These are phyloP conservation scores for Nannobrachium achirus DNA, from an alignment of 2,113 vertebrate genomes.

Conservation along the genomic window DNA sequence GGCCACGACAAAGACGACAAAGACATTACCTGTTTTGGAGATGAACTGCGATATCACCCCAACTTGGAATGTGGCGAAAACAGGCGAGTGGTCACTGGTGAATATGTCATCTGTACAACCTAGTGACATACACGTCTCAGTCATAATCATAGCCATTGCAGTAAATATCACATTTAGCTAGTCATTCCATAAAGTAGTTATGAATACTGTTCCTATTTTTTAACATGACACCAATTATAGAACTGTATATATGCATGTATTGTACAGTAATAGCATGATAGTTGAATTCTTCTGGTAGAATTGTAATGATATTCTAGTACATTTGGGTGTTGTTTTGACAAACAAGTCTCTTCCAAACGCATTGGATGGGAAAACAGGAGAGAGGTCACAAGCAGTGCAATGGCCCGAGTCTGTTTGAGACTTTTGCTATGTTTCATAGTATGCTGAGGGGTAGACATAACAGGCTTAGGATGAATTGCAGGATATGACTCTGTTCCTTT, in stretches of 20 bases:
- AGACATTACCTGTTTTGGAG: slow-evolving; percentile 79
- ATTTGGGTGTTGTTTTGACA: too few species aligned
- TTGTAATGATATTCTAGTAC: not conserved
- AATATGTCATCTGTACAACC: slow-evolving; percentile 90
- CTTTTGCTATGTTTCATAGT: not conserved
- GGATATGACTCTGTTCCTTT: slow-evolving; percentile 59
- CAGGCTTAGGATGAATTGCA: slow-evolving; percentile 21
- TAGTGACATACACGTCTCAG: slow-evolving; percentile 49
- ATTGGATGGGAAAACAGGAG: not conserved
- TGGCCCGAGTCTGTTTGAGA: not conserved
- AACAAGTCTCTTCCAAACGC: too few species aligned
- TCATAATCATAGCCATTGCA: not conserved
- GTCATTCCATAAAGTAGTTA: not conserved
- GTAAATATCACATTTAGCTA: not conserved
- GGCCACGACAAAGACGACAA: slow-evolving; percentile 35
- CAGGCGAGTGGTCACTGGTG: slow-evolving; percentile 89
- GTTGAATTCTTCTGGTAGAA: not conserved
- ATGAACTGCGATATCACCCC: slow-evolving; percentile 80
- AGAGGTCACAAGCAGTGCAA: not conserved
- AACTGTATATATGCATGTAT: too few species aligned
- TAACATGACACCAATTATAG: too few species aligned
- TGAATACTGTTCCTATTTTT: not conserved
- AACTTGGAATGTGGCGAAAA: slow-evolving; percentile 89
- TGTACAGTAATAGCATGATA: not conserved
- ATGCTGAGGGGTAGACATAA: slow-evolving; percentile 19